Conservation (phyloP, 2,113 vertebrate genomes). For the Tamias sibiricus region DNA sequence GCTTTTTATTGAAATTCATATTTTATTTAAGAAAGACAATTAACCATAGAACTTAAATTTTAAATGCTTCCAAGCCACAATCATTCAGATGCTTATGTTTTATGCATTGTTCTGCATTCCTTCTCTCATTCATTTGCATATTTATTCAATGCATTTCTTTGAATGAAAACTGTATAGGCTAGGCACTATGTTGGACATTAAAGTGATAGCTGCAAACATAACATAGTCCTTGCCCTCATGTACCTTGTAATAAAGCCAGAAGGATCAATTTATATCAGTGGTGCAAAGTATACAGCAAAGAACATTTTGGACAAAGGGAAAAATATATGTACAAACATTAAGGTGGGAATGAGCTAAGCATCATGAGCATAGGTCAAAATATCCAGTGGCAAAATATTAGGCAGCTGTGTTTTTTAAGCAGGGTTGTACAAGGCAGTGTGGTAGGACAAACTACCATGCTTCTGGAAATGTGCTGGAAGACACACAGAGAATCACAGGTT, state of each 20-base stretch:
- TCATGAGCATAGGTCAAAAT: not conserved
- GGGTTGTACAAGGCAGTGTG: too few relatives aligned
- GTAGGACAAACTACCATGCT: not conserved
- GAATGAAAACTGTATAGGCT: not conserved
- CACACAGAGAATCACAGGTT: not conserved
- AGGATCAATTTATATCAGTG: not conserved
- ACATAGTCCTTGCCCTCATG: not conserved
- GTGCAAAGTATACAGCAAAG: not conserved
- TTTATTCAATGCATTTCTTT: not conserved
- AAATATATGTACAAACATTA: not conserved
- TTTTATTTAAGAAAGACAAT: constrained; percentile 8
- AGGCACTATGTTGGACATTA: not conserved
- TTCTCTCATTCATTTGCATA: not conserved
- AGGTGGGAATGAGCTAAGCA: too few relatives aligned
- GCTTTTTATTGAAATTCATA: not conserved
- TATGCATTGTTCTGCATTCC: not conserved
- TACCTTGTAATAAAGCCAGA: not conserved
- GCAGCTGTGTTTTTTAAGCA: not conserved
- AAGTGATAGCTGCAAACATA: not conserved
- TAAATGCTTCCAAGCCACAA: not conserved
- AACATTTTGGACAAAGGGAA: not conserved
- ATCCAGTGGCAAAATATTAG: not conserved
- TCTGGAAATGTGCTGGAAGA: not conserved
- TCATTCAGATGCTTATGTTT: not conserved
- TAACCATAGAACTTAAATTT: not conserved